These are phyloP conservation scores for Peribatodes rhomboidaria DNA, from an alignment of 2,888 invertebrate genomes.

Conservation along the genomic window DNA sequence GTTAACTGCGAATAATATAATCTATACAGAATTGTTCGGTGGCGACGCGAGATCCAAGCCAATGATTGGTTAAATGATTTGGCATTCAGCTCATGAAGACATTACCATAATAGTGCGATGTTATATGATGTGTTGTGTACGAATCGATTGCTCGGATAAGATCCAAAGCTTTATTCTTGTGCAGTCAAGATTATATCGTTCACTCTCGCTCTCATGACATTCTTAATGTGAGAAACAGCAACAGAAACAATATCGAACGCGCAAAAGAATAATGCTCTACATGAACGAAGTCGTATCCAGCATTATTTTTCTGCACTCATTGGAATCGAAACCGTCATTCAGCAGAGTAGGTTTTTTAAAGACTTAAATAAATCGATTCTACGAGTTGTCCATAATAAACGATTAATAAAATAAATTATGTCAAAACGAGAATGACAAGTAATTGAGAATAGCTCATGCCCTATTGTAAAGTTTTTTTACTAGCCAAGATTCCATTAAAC, in stretches of 20 bases:
- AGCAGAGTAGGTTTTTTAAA: constrained; percentile 8
- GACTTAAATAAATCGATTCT: constrained; percentile 9
- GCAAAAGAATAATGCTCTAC: too few relatives aligned
- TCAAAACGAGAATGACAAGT: constrained; percentile 25
- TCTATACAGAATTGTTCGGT: constrained; percentile 33
- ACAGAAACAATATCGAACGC: constrained; percentile 1
- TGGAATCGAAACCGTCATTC: not conserved
- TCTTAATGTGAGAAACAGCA: not conserved
- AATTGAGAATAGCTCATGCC: not conserved
- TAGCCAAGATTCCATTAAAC: constrained; percentile 6
- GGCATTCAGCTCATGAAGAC: constrained; percentile 59
- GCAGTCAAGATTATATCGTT: not conserved
- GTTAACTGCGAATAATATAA: constrained; percentile 49
- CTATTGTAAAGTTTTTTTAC: constrained; percentile 19
- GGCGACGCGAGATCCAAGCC: constrained; percentile 45
- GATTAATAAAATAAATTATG: constrained; percentile 10
- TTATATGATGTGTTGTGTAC: constrained; percentile 64
- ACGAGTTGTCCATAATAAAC: not conserved
- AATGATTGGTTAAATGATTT: constrained; percentile 50
- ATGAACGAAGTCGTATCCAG: not conserved
- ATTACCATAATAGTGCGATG: constrained; percentile 68
- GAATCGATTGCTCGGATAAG: constrained; percentile 61
- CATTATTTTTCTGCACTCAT: not conserved
- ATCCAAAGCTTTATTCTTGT: not conserved
- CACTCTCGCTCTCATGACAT: not conserved